These are phyloP conservation scores for Teleogryllus oceanicus DNA, from an alignment of 2,888 invertebrate genomes.

Conservation along the genomic window DNA sequence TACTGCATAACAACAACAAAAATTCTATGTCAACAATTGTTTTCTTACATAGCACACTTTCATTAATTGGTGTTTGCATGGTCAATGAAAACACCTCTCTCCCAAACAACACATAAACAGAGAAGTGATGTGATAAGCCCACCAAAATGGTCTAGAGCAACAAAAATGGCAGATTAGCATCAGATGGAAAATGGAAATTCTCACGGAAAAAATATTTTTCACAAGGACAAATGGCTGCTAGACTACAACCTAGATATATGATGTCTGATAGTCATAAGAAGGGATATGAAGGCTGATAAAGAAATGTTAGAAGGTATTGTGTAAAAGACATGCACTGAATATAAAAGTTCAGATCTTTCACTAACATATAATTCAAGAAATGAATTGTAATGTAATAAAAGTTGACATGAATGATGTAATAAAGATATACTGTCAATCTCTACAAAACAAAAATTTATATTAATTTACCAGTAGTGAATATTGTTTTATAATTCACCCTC, in stretches of 20 bases:
- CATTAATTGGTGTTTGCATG: too few species aligned
- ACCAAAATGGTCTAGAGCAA: background rate
- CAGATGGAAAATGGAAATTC: background rate
- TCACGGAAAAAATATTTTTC: background rate
- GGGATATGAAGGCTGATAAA: background rate
- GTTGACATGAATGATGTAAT: too few species aligned
- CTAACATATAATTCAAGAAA: too few species aligned
- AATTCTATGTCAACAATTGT: background rate
- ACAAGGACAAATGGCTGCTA: slow-evolving; percentile 10
- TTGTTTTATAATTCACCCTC: too few species aligned
- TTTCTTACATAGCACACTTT: background rate
- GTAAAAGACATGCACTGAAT: background rate
- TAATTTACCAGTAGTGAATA: too few species aligned
- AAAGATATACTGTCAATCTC: too few species aligned
- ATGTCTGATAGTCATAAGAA: background rate
- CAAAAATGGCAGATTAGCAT: background rate
- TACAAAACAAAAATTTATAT: too few species aligned
- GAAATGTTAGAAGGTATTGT: background rate
- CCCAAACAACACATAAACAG: too few species aligned
- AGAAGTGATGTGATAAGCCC: background rate
- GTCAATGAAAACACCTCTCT: too few species aligned
- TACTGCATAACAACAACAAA: background rate
- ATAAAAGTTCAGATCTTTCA: too few species aligned
- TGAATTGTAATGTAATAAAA: too few species aligned
- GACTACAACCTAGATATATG: background rate